Base-by-base conservation (phyloP, 1,140 invertebrate genomes). In the Drosophila melanica region DNA sequence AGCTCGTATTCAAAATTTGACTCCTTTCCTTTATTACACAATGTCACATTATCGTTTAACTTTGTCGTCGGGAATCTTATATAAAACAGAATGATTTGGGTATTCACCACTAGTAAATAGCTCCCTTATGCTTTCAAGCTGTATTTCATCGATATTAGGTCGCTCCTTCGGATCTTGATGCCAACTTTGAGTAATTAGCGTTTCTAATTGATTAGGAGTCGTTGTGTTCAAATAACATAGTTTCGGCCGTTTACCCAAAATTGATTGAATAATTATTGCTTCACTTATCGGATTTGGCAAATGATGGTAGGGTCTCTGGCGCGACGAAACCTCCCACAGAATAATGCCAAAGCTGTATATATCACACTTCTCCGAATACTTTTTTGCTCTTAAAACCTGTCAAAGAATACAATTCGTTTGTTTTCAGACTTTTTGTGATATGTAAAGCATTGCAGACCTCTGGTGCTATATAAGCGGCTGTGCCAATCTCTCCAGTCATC, bases 281-380 rank as follows among this genome's bases (percentile, higher is more conserved):
- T 9, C 9, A 9, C 1, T 3, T 10, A 0, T 53, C 10, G 14
- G 48, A 37, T 48, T 14, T 16, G 27, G 10, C 30, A 65, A 27
- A 7, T 54, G 50, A 23, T 35, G 33, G 33, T 35, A 35, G 8
- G 33, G 33, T 35, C 2, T 35, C 33, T 10, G 2, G 9, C 33
- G 33, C 0, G 33, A 10, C 59, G 70, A 45, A 10, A 80, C 37
- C 23, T 79, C 70, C 70, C 77, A 79, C 11, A 75, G 10, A 39
- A 39, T 11, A 3, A 79, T 55, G 1, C 64, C 77, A 23, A 75
- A 70, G 35, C 77, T 79, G 18, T 55, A 79, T 4, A 79, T 27
- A 65, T 79, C 77, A 27, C 70, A 60, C 16, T 60, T 79, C 0
- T 57, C 65, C 1, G 33, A 1, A 35, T 35, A 35, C 27, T 27